Base-by-base conservation (phyloP, 2,888 invertebrate species). In the Taenaris catops region DNA sequence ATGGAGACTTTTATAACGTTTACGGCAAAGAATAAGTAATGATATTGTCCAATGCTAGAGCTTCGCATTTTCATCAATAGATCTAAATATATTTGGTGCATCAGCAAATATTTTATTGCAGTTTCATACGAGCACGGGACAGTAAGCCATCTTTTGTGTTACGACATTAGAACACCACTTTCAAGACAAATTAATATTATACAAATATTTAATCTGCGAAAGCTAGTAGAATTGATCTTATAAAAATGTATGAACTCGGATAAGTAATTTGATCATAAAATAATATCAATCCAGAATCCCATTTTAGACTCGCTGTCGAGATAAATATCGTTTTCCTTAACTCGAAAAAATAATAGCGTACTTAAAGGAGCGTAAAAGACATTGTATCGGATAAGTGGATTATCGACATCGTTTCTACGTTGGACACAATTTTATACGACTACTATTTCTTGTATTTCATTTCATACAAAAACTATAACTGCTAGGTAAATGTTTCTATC, bases 351-450 rank as follows among this genome's bases (percentile, higher is more conserved):
- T 58, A 58, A 58, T 47, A 51, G 51, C 53, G 51, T 34, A 38
- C 34, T 62, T 58, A 55, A 55, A 63, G 48, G 45, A 52, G 51
- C 60, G 53, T 66, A 53, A 67, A 68, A 55, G 44, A 62, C 55
- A 53, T 49, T 58, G 54, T 58, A 60, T 49, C 55, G 51, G 49
- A 56, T 58, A 53, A 49, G 46, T 49, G 63, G 60, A 70, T 72
- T 71, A 70, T 66, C 58, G 58, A 58, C 64, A 67, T 64, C 60
- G 57, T 57, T 51, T 51, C 58, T 57, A 59, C 27, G 37, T 27
- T 33, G 34, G 28, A 44, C 37, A 25, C 39, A 14, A 37, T 37
- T 42, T 42, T 33, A 25, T 25, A 19, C 10, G 29, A 29, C 24
- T 31, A 26, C 26, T 25, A 24, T 31, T 40, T 42, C 19, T 27